These are phyloP conservation scores for Palythoa grandis DNA, from an alignment of 92 coral and sea anemone species.

Conservation along the genomic window DNA sequence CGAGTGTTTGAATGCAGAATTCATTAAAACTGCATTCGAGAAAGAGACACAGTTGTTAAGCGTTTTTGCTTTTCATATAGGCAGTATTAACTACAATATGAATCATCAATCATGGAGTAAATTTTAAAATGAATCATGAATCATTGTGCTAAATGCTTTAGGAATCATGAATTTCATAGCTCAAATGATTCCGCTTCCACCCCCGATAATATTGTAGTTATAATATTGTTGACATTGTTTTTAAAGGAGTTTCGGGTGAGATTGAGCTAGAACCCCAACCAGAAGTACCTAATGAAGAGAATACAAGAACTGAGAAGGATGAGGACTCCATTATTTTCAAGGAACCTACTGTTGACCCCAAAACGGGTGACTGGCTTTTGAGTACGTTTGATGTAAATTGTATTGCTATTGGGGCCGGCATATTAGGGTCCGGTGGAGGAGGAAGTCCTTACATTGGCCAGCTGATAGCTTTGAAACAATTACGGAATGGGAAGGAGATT, in stretches of 20 bases:
- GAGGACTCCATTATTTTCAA: constrained; percentile 16
- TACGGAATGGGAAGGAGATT: constrained; percentile 70
- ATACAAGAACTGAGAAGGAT: constrained; percentile 14
- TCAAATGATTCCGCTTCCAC: too few relatives aligned
- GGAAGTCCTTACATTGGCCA: constrained; percentile 87
- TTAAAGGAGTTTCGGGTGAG: neutral
- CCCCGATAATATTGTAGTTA: too few relatives aligned
- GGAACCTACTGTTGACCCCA: constrained; percentile 74
- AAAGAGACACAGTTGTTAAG: too few relatives aligned
- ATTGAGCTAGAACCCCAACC: neutral
- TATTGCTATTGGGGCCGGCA: constrained; percentile 92
- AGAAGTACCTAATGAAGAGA: neutral
- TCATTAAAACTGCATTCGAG: too few relatives aligned
- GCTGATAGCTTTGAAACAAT: constrained; percentile 52
- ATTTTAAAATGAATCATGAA: too few relatives aligned
- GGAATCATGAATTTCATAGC: too few relatives aligned
- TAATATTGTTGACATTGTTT: neutral
- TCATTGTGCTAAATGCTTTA: too few relatives aligned
- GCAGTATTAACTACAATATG: too few relatives aligned
- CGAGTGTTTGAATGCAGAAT: too few relatives aligned
- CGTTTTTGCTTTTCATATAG: too few relatives aligned
- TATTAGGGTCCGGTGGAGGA: constrained; percentile 97
- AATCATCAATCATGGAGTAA: too few relatives aligned
- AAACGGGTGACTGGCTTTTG: constrained; percentile 83
- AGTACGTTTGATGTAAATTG: constrained; percentile 88